These are phyloP conservation scores for Nicator chloris DNA, from an alignment of 2,113 vertebrate genomes.

Conservation along the genomic window DNA sequence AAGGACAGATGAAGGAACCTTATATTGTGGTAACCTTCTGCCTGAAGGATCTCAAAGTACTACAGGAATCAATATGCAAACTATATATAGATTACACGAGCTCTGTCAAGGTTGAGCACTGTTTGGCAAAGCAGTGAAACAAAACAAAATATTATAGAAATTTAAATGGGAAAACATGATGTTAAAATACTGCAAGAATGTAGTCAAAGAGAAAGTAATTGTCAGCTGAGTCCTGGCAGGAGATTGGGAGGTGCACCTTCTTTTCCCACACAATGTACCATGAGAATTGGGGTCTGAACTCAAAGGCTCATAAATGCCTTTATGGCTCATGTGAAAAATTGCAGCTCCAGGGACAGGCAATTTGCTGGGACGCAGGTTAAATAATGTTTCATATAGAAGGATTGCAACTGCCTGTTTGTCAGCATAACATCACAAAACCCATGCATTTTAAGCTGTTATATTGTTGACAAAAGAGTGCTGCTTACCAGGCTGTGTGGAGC, in stretches of 20 bases:
- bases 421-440: background rate
- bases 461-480: background rate
- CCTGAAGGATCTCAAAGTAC: slow-evolving; percentile 1
- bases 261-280: background rate
- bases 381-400: slow-evolving; percentile 3
- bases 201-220: background rate
- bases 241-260: background rate
- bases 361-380: slow-evolving; percentile 39
- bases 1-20: slow-evolving; percentile 4
- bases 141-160: background rate
- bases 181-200: background rate
- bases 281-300: slow-evolving; percentile 16
- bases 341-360: background rate
- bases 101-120: background rate
- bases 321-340: slow-evolving; percentile 31
- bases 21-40: slow-evolving; percentile 1
- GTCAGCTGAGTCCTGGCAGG: background rate
- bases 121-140: background rate
- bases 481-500: background rate
- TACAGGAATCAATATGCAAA: slow-evolving; percentile 32
- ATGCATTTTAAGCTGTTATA: slow-evolving; percentile 34
- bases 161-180: background rate
- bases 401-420: slow-evolving; percentile 21
- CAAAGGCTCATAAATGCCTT: background rate
- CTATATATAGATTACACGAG: background rate